Percentiles rank a stretch among this genome's conserved stretches.
phyloP scores from a whole-genome alignment of 2,888 invertebrate genomes.

The Drosophila pegasa region DNA sequence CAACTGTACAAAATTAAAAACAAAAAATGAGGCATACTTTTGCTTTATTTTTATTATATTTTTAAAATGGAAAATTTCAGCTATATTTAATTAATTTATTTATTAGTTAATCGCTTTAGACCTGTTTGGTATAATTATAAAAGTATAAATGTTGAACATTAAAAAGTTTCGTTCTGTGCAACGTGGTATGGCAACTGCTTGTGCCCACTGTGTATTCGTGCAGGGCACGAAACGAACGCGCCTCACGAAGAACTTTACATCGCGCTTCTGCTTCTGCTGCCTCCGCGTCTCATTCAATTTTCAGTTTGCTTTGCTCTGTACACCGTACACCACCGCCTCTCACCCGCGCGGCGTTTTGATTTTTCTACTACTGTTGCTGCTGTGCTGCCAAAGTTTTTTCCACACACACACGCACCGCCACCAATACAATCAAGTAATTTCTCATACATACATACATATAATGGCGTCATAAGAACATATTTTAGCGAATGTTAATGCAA shows the following conservation, averaged over 20 bases:
- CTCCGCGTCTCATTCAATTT: slow-evolving; percentile 79
- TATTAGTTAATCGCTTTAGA: not conserved
- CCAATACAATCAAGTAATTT: slow-evolving; percentile 73
- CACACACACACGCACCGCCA: slow-evolving; percentile 57
- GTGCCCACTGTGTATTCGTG: slow-evolving; percentile 56
- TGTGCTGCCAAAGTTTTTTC: slow-evolving; percentile 66
- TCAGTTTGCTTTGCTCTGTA: slow-evolving; percentile 80
- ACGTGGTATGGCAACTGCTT: slow-evolving; percentile 19
- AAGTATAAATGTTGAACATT: not conserved
- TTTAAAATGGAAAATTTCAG: not conserved
- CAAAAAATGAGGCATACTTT: too few species aligned
- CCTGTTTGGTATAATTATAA: not conserved
- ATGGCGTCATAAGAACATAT: slow-evolving; percentile 79
- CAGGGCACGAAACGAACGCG: slow-evolving; percentile 64
- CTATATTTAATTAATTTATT: not conserved
- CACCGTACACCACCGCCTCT: slow-evolving; percentile 81
- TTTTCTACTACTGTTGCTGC: slow-evolving; percentile 77
- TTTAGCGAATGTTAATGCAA: slow-evolving; percentile 65
- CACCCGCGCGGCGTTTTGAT: slow-evolving; percentile 82
- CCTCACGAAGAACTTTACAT: slow-evolving; percentile 74
- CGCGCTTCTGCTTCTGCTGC: slow-evolving; percentile 75
- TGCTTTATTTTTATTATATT: too few species aligned
- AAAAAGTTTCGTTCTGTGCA: slow-evolving; percentile 16
- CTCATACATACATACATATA: slow-evolving; percentile 64
- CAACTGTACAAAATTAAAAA: too few species aligned